Evolutionary conservation across 2,797 vertebrate species (phyloP), one percentile per base, ranked within the genome.

Genomic region (Gephyroberyx darwinii): DNA sequence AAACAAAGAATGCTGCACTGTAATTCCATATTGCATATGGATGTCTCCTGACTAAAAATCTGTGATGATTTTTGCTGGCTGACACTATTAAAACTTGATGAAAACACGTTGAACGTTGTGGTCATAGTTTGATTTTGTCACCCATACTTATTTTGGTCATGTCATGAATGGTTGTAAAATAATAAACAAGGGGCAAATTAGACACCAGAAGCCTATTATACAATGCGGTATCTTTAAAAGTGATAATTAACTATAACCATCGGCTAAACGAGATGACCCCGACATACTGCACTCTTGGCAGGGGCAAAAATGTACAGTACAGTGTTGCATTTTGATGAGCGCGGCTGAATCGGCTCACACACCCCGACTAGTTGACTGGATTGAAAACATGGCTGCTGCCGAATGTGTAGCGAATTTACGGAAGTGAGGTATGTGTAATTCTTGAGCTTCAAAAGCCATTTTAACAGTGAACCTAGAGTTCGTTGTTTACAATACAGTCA

Each of bases 381-480:
- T 84, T 89, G 90, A 92, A 93, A 95, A 94, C 92, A 95, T 95
- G 94, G 93, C 94, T 92, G 94, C 93, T 91, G 92, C 93, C 90
- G 93, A 94, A 82, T 90, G 92, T 93, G 93, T 92, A 88, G 93
- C 92, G 84, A 87, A 93, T 92, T 88, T 94, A 93, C 93, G 94
- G 94, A 95, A 95, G 94, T 95, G 94, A 95, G 94, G 94, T 95
- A 94, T 91, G 90, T 87, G 73, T 86, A 86, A 91, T 92, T 93
- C 87, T 92, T 75, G 12, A 74, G 90, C 90, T 93, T 85, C 82
- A 83, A 84, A 90, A 81, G 85, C 81, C 81, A 26, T 86, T 78
- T 86, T 83, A 74, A 71, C 75, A 88, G 85, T 77, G 61, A 74
- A 48, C 76, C 57, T 71, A 64, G 63, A 58, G 45, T 20, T 68